A percentile compares a stretch with the other conserved stretches of the same genome.
Evolutionary conservation across 2,797 vertebrate species (phyloP).

Genomic region (Crocidura indochinensis): DNA sequence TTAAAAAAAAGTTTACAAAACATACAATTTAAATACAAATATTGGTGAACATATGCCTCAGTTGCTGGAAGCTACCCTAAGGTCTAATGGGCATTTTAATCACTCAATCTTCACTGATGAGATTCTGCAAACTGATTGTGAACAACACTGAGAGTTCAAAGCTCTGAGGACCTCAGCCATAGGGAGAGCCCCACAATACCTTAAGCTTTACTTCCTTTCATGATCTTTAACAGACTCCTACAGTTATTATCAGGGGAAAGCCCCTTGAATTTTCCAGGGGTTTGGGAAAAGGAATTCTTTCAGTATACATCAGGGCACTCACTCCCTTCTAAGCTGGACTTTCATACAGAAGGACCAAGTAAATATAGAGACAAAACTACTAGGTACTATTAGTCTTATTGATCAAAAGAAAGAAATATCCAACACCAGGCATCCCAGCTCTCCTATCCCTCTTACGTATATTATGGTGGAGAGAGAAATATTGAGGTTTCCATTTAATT

Average conservation of each 20-base stretch:
- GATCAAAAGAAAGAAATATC: neutral
- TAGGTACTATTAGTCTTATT: neutral
- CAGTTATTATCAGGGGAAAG: neutral
- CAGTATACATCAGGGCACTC: neutral
- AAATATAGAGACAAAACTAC: neutral
- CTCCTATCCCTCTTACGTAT: neutral
- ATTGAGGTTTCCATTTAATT: neutral
- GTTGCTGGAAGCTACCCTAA: neutral
- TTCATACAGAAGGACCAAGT: neutral
- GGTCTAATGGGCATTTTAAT: too few relatives aligned
- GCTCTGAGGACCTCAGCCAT: neutral
- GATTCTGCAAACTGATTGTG: neutral
- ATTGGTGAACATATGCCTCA: neutral
- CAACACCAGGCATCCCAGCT: neutral
- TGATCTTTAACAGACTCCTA: neutral
- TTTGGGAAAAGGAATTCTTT: neutral
- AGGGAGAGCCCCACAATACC: neutral
- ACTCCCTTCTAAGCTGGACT: neutral
- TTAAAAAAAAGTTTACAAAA: constrained; percentile 20
- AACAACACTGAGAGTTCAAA: neutral
- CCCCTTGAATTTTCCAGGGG: neutral
- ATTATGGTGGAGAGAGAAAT: neutral
- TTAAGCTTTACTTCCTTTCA: neutral
- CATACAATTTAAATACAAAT: neutral
- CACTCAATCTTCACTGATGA: too few relatives aligned